Conservation (phyloP, 2,888 invertebrate genomes). For the Beris chalybata region DNA sequence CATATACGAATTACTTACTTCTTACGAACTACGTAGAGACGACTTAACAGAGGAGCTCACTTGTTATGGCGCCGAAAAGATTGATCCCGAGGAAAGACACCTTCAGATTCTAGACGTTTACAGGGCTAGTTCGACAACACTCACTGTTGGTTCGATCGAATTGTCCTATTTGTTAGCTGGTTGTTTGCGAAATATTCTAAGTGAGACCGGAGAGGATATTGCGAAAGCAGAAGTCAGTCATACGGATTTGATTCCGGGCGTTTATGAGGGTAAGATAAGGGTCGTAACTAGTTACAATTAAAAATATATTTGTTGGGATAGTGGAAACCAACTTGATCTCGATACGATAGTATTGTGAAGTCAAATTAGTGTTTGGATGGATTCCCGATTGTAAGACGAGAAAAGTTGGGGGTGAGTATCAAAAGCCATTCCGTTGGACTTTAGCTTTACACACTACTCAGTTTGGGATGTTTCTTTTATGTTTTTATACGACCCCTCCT, state of each 20-base stretch:
- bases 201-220: slow-evolving; percentile 49
- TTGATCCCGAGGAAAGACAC: slow-evolving; percentile 41
- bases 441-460: too few species aligned
- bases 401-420: too few species aligned
- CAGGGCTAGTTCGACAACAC: slow-evolving; percentile 46
- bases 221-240: slow-evolving; percentile 63
- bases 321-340: too few species aligned
- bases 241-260: slow-evolving; percentile 73
- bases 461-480: too few species aligned
- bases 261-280: slow-evolving; percentile 71
- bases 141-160: slow-evolving; percentile 40
- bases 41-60: background rate
- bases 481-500: too few species aligned
- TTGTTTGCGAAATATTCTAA: slow-evolving; percentile 42
- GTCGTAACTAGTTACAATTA: too few species aligned
- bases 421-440: too few species aligned
- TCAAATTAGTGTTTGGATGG: too few species aligned
- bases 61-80: slow-evolving; percentile 43
- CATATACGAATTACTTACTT: background rate
- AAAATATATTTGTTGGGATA: too few species aligned
- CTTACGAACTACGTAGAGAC: background rate
- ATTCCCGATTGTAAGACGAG: too few species aligned
- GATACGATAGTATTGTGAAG: too few species aligned
- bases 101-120: slow-evolving; percentile 47
- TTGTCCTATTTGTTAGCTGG: slow-evolving; percentile 47